Percentiles rank a stretch among this genome's conserved stretches.
These are phyloP conservation scores for Priapulus caudatus DNA, from an alignment of 2,888 invertebrate genomes.

Conservation along the genomic window DNA sequence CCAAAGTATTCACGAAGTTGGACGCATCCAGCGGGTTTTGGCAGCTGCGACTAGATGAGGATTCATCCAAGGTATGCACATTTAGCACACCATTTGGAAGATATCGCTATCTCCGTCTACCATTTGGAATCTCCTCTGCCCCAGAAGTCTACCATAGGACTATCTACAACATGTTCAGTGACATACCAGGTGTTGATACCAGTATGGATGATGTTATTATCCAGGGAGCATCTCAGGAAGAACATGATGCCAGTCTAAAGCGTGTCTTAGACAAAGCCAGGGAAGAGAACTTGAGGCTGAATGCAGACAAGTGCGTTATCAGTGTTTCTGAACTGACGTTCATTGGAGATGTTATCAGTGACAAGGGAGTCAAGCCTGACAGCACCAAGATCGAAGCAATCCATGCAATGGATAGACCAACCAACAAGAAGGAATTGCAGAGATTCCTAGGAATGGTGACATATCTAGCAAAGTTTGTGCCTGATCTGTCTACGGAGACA, in stretches of 20 bases:
- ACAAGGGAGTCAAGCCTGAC: constrained; percentile 14
- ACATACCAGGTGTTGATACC: constrained; percentile 12
- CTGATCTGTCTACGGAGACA: constrained; percentile 11
- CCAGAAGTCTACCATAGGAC: constrained; percentile 16
- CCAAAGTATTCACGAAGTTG: constrained; percentile 18
- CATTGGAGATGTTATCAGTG: constrained; percentile 13
- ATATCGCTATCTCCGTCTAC: constrained; percentile 16
- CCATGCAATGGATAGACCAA: not conserved
- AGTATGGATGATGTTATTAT: constrained; percentile 16
- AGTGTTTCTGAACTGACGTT: constrained; percentile 15
- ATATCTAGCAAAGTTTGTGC: constrained; percentile 13
- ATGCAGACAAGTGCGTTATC: constrained; percentile 13
- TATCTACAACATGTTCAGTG: constrained; percentile 14
- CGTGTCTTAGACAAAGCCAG: constrained; percentile 11
- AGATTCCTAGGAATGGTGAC: constrained; percentile 15
- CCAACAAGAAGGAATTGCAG: constrained; percentile 9
- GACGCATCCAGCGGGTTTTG: constrained; percentile 21
- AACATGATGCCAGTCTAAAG: constrained; percentile 9
- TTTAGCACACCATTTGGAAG: constrained; percentile 21
- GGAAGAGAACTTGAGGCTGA: constrained; percentile 11
- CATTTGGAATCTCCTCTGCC: constrained; percentile 18
- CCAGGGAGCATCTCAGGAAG: constrained; percentile 5
- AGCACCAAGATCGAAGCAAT: constrained; percentile 8
- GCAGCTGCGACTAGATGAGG: constrained; percentile 19
- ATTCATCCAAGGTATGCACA: constrained; percentile 15